These are phyloP conservation scores for Argyresthia albistria DNA, from an alignment of 2,888 invertebrate species.

Conservation along the genomic window DNA sequence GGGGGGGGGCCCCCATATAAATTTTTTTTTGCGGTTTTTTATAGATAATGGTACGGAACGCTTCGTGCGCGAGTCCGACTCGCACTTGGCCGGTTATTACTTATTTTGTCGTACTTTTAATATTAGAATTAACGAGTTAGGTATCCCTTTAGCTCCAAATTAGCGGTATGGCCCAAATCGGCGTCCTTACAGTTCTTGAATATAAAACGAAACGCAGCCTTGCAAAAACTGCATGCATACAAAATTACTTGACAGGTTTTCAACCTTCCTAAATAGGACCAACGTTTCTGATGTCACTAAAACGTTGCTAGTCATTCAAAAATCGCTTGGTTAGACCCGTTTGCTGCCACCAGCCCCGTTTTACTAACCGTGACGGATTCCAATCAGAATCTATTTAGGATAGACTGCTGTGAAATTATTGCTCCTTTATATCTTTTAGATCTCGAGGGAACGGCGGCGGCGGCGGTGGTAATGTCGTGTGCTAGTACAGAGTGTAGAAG, in stretches of 20 bases:
- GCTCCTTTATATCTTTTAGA: background rate
- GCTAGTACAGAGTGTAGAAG: background rate
- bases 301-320: background rate
- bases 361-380: background rate
- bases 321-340: background rate
- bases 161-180: background rate
- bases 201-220: too few relatives aligned
- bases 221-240: too few relatives aligned
- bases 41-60: too few relatives aligned
- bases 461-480: background rate
- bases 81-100: too few relatives aligned
- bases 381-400: background rate
- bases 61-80: too few relatives aligned
- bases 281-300: background rate
- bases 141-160: background rate
- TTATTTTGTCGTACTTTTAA: background rate
- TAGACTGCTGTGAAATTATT: background rate
- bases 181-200: too few relatives aligned
- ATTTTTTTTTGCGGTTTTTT: too few relatives aligned
- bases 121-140: background rate
- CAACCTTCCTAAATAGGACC: background rate
- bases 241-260: background rate
- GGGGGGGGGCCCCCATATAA: too few relatives aligned
- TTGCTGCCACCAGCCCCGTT: background rate
- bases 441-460: background rate